Base-by-base conservation (phyloP, 2,797 vertebrate genomes). In the Echeneis naucrates region DNA sequence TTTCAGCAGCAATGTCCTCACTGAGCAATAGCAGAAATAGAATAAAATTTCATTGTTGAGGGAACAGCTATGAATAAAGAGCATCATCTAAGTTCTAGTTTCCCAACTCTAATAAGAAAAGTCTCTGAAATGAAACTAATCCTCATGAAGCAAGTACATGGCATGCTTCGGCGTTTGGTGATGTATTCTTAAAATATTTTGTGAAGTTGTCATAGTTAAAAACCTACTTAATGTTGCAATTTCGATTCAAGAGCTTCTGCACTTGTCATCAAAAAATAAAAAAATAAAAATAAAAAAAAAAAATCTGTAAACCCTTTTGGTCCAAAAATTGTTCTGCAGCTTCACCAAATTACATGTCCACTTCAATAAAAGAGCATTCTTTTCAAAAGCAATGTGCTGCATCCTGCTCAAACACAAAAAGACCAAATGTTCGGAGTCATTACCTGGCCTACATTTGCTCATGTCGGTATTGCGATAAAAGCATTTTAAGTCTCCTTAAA, bases 1-100 rank as follows among this genome's bases (percentile, higher is more conserved):
- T 81, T 77, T 58, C 68, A 70, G 65, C 75, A 72, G 50, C 51
- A 44, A 44, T 21, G 37, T 56, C 50, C 54, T 66, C 77, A 82
- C 62, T 11, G 5, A 59, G 24, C 38, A 68, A 70, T 72, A 61
- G 52, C n/a, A 68, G 68, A 74, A 82, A 65, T 56, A 77, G 47
- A 78, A 56, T 32, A 32, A 38, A 64, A 62, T 59, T 63, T 78
- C 59, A 59, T 32, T 52, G 38, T 56, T 47, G 26, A 54, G 48
- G 23, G 35, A 56, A 57, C 10, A 55, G 32, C 21, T 71, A 73
- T 40, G 45, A 69, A 80, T 67, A 72, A 76, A 59, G 50, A 38
- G 19, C 11, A 48, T 30, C 5, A 32, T n/a, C 64, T 61, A 12
- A 23, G 37, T 32, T 42, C 2, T 40, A 52, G 30, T 65, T 75